A percentile compares a stretch with the other conserved stretches of the same genome.
phyloP scores from a whole-genome alignment of 2,888 invertebrate species.

The Sympetrum striolatum region DNA sequence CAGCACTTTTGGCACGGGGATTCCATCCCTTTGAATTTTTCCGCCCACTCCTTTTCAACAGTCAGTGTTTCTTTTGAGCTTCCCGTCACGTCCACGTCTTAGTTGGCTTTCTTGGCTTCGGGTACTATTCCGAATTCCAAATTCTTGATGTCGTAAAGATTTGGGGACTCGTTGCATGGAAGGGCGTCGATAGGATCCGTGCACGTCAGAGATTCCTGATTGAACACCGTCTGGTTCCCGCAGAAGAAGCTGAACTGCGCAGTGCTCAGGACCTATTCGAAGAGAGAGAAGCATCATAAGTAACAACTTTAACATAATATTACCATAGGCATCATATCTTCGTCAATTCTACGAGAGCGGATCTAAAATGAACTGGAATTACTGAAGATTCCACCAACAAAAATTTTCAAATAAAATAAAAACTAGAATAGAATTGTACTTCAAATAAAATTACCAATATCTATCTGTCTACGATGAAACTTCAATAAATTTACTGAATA shows the following conservation, averaged over 20 bases:
- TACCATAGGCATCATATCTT: too few species aligned
- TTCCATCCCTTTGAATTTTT: neutral
- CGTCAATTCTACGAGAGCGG: too few species aligned
- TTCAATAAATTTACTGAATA: too few species aligned
- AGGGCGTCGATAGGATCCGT: constrained; percentile 75
- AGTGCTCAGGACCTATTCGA: constrained; percentile 60
- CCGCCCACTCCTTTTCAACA: neutral
- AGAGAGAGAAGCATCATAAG: neutral
- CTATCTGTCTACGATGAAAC: too few species aligned
- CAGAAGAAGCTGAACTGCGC: constrained; percentile 86
- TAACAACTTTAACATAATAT: neutral
- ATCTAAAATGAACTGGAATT: too few species aligned
- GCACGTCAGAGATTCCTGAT: constrained; percentile 84
- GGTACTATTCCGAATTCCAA: constrained; percentile 22
- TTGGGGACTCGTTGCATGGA: constrained; percentile 77
- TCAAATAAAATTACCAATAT: too few species aligned
- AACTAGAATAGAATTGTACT: too few species aligned
- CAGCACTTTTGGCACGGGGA: neutral
- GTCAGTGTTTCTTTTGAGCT: neutral
- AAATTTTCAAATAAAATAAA: too few species aligned
- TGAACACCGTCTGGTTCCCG: constrained; percentile 81
- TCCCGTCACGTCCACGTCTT: neutral
- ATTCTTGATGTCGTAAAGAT: constrained; percentile 74
- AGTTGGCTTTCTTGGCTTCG: neutral
- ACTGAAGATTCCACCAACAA: too few species aligned